These are phyloP conservation scores for Chrysomela aeneicollis DNA, from an alignment of 2,888 invertebrate genomes.

Conservation along the genomic window DNA sequence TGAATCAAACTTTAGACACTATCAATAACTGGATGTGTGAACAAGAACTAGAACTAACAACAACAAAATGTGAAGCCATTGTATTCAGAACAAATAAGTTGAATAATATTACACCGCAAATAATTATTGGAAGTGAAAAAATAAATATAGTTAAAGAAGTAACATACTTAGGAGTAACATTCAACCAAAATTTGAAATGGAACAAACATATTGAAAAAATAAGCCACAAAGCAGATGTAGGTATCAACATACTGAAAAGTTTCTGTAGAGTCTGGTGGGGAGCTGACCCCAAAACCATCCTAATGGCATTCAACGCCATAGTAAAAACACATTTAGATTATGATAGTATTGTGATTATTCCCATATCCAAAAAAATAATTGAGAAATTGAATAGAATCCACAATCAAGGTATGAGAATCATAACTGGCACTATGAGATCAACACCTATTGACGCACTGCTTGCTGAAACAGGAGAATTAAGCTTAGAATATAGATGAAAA, in stretches of 20 bases:
- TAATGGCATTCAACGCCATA: slow-evolving; percentile 20
- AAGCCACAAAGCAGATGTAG: slow-evolving; percentile 21
- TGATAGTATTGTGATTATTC: slow-evolving; percentile 9
- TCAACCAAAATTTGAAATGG: slow-evolving; percentile 28
- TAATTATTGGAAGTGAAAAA: not conserved
- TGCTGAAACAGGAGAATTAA: slow-evolving; percentile 17
- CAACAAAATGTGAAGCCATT: slow-evolving; percentile 25
- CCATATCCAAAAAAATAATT: slow-evolving; percentile 11
- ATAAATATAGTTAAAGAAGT: not conserved
- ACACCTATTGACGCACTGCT: slow-evolving; percentile 23
- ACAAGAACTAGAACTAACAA: slow-evolving; percentile 17
- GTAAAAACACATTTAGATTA: slow-evolving; percentile 28
- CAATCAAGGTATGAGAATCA: slow-evolving; percentile 12
- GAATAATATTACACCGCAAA: not conserved
- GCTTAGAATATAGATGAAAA: slow-evolving; percentile 17
- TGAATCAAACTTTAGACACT: slow-evolving; percentile 9
- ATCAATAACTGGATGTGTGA: slow-evolving; percentile 16
- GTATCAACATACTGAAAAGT: slow-evolving; percentile 25
- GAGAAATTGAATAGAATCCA: slow-evolving; percentile 6
- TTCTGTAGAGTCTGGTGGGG: slow-evolving; percentile 30
- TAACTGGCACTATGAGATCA: slow-evolving; percentile 29
- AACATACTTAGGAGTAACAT: slow-evolving; percentile 29
- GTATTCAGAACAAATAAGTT: slow-evolving; percentile 15
- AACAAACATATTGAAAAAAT: slow-evolving; percentile 14
- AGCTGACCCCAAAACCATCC: slow-evolving; percentile 22